These are phyloP conservation scores for Arenaria interpres DNA, from an alignment of 2,113 vertebrate species.

Conservation along the genomic window DNA sequence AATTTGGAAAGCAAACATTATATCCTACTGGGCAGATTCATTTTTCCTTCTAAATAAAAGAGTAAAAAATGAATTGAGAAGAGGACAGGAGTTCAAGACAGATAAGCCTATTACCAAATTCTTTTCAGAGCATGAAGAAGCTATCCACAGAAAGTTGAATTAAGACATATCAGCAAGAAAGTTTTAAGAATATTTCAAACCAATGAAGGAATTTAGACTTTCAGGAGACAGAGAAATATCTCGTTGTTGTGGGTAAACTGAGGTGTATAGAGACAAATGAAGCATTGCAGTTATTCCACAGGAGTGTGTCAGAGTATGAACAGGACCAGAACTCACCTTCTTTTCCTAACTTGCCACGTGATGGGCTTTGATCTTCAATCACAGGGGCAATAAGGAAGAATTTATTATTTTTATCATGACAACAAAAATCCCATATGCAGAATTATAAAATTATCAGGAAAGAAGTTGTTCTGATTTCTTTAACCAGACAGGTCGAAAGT, in stretches of 20 bases:
- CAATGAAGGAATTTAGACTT: not conserved
- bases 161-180: not conserved
- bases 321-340: not conserved
- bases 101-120: not conserved
- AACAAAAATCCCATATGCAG: not conserved
- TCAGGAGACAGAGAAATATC: not conserved
- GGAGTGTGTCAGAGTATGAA: not conserved
- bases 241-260: not conserved
- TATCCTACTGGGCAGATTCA: not conserved
- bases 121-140: not conserved
- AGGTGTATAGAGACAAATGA: not conserved
- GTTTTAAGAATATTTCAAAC: not conserved
- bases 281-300: not conserved
- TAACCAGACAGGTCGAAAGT: constrained; percentile 3
- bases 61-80: not conserved
- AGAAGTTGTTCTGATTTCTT: not conserved
- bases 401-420: not conserved
- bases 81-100: not conserved
- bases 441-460: not conserved
- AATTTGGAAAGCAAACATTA: not conserved
- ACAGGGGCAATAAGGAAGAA: not conserved
- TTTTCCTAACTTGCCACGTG: not conserved
- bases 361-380: not conserved
- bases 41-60: not conserved
- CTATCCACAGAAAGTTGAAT: not conserved